These are phyloP conservation scores for Tokudaia muenninki DNA, from an alignment of 2,797 vertebrate species.

Conservation along the genomic window DNA sequence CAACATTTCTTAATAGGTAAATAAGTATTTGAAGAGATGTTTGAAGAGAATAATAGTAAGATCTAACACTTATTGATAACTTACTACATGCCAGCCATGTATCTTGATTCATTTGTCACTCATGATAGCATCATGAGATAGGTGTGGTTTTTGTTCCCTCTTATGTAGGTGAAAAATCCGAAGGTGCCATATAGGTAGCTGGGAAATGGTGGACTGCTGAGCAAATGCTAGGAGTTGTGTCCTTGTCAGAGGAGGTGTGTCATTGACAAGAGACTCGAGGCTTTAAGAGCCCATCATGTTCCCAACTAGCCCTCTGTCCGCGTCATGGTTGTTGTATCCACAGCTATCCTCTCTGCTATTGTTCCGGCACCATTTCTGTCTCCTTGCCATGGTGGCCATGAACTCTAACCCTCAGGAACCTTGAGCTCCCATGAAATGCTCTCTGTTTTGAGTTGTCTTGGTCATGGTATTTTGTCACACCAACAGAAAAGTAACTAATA, in stretches of 20 bases:
- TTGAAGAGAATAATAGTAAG: conserved; percentile 44
- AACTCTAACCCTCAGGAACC: not conserved
- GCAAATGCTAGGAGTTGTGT: not conserved
- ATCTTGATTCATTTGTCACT: not conserved
- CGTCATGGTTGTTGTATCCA: not conserved
- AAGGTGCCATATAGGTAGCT: not conserved
- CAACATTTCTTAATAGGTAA: not conserved
- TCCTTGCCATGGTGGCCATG: not conserved
- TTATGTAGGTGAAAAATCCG: not conserved
- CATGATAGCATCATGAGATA: not conserved
- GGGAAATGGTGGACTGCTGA: not conserved
- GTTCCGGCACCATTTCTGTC: not conserved
- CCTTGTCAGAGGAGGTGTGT: not conserved
- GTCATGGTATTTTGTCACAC: not conserved
- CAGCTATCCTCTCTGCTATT: not conserved
- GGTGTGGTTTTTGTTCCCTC: not conserved
- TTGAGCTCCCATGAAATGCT: not conserved
- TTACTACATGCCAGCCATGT: not conserved
- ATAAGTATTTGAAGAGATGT: conserved; percentile 34
- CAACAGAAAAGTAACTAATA: not conserved
- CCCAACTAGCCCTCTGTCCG: not conserved
- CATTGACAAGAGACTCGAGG: not conserved
- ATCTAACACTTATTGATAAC: conserved; percentile 18
- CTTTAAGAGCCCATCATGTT: not conserved
- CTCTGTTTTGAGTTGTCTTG: not conserved